Evolutionary conservation across 2,888 invertebrate species (phyloP).

Genomic region (Siphonodentalium dalli): DNA sequence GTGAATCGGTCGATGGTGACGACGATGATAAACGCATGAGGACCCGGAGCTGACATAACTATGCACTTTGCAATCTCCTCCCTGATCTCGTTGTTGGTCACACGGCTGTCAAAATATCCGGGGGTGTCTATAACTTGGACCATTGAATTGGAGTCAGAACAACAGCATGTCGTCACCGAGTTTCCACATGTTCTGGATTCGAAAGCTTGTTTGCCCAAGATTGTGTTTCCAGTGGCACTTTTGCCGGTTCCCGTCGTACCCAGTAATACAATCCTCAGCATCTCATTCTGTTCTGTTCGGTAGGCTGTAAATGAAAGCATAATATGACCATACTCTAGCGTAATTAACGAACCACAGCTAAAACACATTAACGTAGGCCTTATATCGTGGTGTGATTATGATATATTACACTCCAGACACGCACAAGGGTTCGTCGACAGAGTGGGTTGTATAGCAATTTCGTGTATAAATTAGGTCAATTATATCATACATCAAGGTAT

Average conservation of each 20-base stretch:
- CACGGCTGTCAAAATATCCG: neutral
- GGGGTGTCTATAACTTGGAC: neutral
- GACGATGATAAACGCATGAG: neutral
- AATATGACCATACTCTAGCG: too few relatives aligned
- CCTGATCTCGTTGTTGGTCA: rapidly evolving
- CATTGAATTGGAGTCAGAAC: neutral
- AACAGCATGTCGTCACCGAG: neutral
- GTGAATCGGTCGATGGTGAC: neutral
- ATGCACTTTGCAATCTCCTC: neutral
- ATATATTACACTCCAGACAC: too few relatives aligned
- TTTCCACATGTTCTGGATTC: neutral
- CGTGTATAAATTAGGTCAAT: too few relatives aligned
- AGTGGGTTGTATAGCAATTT: too few relatives aligned
- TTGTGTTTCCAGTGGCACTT: neutral
- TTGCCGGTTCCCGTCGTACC: neutral
- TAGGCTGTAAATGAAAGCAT: too few relatives aligned
- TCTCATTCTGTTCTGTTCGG: neutral
- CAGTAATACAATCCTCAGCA: neutral
- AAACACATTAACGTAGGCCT: too few relatives aligned
- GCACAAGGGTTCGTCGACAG: too few relatives aligned
- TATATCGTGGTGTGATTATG: too few relatives aligned
- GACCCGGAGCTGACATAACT: neutral
- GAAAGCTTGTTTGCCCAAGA: neutral
- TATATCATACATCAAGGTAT: too few relatives aligned
- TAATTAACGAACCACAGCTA: too few relatives aligned